These are phyloP conservation scores for Centroberyx gerrardi DNA, from an alignment of 2,797 vertebrate species.

Conservation along the genomic window DNA sequence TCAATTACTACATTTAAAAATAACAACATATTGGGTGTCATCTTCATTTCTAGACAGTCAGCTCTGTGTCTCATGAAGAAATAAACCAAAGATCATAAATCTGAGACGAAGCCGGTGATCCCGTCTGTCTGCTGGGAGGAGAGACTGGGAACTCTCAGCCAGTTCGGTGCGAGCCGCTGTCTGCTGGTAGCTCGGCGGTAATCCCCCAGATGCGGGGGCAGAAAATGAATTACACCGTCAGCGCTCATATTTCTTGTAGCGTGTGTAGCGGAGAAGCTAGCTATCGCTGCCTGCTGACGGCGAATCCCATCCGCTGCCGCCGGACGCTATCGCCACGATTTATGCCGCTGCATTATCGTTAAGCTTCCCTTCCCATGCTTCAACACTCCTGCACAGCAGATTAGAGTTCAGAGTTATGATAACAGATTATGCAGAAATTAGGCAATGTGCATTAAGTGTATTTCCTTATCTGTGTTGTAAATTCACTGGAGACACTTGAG, in stretches of 20 bases:
- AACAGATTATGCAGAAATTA: constrained; percentile 49
- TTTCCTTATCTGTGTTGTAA: constrained; percentile 54
- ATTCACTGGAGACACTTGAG: constrained; percentile 38
- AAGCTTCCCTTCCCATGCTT: constrained; percentile 20
- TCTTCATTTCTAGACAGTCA: no score
- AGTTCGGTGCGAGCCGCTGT: background rate
- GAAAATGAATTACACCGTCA: background rate
- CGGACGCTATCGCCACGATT: constrained; percentile 6
- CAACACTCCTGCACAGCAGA: background rate
- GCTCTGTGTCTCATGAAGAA: no score
- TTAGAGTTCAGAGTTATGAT: constrained; percentile 15
- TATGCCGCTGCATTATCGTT: constrained; percentile 34
- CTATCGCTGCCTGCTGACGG: background rate
- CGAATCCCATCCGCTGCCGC: background rate
- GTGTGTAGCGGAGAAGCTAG: background rate
- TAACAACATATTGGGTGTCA: no score
- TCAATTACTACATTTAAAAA: no score
- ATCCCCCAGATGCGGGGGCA: background rate
- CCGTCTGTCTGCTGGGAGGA: constrained; percentile 40
- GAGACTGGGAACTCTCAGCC: background rate
- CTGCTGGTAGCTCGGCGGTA: constrained; percentile 6
- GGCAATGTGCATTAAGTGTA: constrained; percentile 40
- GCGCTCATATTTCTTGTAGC: background rate
- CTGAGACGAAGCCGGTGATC: background rate
- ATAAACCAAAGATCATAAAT: no score